Conservation (phyloP, 2,797 vertebrate species). For the Sebastes vulpes region DNA sequence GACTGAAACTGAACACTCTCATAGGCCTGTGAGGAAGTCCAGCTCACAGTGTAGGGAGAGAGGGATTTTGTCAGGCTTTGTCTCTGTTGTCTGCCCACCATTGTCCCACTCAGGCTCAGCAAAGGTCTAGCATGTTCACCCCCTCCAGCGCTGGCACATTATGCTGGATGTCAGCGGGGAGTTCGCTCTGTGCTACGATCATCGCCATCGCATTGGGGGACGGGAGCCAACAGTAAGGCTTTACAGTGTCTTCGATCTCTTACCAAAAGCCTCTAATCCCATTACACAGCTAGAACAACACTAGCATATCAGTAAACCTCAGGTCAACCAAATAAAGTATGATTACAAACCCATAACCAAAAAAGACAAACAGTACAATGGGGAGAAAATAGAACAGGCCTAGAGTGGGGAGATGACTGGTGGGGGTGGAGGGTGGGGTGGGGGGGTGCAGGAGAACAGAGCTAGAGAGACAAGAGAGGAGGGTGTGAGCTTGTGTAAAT, state of each 20-base stretch:
- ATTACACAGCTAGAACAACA: constrained; percentile 44
- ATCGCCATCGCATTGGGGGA: not conserved
- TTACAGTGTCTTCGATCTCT: constrained; percentile 31
- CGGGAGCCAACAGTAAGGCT: constrained; percentile 8
- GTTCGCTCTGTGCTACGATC: not conserved
- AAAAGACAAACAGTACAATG: constrained; percentile 14
- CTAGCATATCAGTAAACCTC: constrained; percentile 29
- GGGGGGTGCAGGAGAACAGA: constrained; percentile 4
- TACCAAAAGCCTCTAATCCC: constrained; percentile 47
- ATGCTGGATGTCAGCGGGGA: constrained; percentile 39
- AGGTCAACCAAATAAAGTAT: constrained; percentile 39
- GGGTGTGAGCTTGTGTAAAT: constrained; percentile 72
- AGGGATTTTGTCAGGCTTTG: constrained; percentile 46
- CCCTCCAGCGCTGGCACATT: constrained; percentile 24
- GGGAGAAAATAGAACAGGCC: constrained; percentile 42
- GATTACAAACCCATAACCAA: constrained; percentile 36
- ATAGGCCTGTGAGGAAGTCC: not conserved
- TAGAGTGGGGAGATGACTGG: constrained; percentile 9
- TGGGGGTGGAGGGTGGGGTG: not conserved
- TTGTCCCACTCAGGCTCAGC: constrained; percentile 38
- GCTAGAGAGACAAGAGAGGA: constrained; percentile 45
- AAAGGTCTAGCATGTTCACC: constrained; percentile 37
- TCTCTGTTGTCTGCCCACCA: constrained; percentile 47
- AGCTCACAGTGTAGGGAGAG: constrained; percentile 20
- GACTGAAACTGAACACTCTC: constrained; percentile 10